phyloP scores from a whole-genome alignment of 37 sponge, comb jelly and placozoan genomes.

The Crambe crambe region DNA sequence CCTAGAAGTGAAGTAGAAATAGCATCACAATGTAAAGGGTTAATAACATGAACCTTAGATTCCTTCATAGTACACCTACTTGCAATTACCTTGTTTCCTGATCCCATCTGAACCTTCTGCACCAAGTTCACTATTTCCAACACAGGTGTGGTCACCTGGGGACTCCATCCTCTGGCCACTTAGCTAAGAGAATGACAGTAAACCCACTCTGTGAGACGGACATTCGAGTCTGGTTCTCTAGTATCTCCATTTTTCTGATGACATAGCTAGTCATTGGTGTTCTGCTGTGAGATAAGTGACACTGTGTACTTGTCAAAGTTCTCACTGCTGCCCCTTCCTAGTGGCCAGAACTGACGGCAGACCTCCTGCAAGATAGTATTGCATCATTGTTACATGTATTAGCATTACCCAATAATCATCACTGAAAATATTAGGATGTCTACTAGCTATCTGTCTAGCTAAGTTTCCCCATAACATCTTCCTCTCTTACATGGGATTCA shows the following conservation, averaged over 20 bases:
- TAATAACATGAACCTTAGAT: no score
- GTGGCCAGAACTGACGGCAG: conserved; percentile 53
- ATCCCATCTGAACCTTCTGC: no score
- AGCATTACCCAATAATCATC: neutral
- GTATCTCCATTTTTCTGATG: conserved; percentile 40
- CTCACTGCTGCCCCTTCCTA: conserved; percentile 1
- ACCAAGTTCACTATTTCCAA: no score
- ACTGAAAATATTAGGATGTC: neutral
- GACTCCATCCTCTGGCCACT: conserved; percentile 43
- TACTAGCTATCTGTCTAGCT: no score
- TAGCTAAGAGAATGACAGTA: conserved; percentile 33
- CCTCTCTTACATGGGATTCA: no score
- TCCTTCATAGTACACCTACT: no score
- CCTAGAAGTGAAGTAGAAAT: no score
- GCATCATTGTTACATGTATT: no score
- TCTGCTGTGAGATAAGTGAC: conserved; percentile 11
- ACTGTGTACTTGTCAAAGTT: conserved; percentile 40
- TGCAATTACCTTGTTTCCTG: no score
- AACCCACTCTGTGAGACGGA: neutral
- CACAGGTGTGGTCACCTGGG: conserved; percentile 23
- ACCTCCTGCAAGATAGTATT: conserved; percentile 30
- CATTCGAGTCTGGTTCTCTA: conserved; percentile 2
- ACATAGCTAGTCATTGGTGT: conserved; percentile 9
- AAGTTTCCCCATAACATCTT: no score
- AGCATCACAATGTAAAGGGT: no score